A percentile compares a stretch with the other conserved stretches of the same genome.
Evolutionary conservation across 1,140 invertebrate genomes (phyloP).

Genomic region (Adelges cooleyi): DNA sequence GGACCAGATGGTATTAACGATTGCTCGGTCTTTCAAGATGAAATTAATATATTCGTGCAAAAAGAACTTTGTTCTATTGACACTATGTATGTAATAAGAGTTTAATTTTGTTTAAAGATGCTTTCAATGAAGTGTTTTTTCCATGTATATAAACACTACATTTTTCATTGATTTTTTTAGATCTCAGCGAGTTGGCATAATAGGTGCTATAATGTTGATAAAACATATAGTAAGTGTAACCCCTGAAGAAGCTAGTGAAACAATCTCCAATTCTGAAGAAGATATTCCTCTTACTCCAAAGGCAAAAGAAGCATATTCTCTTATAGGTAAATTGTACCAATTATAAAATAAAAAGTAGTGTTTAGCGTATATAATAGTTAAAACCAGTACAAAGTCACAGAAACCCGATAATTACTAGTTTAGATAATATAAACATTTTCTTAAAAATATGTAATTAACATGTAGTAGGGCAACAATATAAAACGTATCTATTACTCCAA

Average conservation of each 20-base stretch:
- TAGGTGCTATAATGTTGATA: slow-evolving; percentile 42
- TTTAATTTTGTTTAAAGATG: slow-evolving; percentile 30
- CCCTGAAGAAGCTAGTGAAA: slow-evolving; percentile 34
- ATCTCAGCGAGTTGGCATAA: slow-evolving; percentile 36
- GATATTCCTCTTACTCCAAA: slow-evolving; percentile 28
- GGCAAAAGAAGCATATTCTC: slow-evolving; percentile 32
- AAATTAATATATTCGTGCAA: slow-evolving; percentile 48
- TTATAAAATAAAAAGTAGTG: neutral
- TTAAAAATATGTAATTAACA: neutral
- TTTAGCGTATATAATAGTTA: neutral
- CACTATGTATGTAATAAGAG: slow-evolving; percentile 38
- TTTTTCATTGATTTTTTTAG: slow-evolving; percentile 17
- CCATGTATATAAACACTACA: neutral
- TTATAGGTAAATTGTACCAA: slow-evolving; percentile 32
- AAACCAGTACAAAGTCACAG: neutral
- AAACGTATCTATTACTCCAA: too few relatives aligned
- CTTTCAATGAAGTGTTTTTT: neutral
- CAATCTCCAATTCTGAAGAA: slow-evolving; percentile 33
- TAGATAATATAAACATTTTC: neutral
- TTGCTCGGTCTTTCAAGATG: slow-evolving; percentile 43
- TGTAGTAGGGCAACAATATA: neutral
- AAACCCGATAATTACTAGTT: neutral
- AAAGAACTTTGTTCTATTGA: slow-evolving; percentile 48
- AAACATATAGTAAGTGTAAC: slow-evolving; percentile 38
- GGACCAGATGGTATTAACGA: slow-evolving; percentile 37